Base-by-base conservation (phyloP, 2,888 invertebrate genomes). In the Cylindroiulus punctatus region DNA sequence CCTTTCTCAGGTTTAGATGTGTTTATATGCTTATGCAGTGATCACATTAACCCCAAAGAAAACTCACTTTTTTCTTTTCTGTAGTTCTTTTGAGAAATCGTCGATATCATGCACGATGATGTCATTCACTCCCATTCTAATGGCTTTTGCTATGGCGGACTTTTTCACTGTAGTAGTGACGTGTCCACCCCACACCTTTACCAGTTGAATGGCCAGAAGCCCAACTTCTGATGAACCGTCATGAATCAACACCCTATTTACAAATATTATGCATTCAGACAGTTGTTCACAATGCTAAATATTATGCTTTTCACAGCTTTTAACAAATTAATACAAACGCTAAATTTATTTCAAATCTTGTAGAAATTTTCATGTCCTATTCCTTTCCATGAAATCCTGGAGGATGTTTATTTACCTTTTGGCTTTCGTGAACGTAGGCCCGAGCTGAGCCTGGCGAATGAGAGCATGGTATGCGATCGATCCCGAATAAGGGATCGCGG, bases 401-500 rank as follows among this genome's bases (percentile, higher is more conserved):
- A 36, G 10, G 88, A 26, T 65, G 26, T 65, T 65, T 26, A 65
- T 26, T 26, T 84, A 93, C 93, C 92, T 92, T 91, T 93, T 93
- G 85, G 91, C 91, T 88, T 90, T 89, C 7, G 93, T 92, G 89
- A 92, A 92, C 86, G 91, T 91, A 87, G 91, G 91, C 88, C 91
- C 91, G 36, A 93, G 90, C 14, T 90, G 89, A 26, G 92, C 92
- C 88, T 91, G 90, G 88, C 91, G 90, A 32, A 91, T 90, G 22
- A 93, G 89, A 22, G 92, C 92, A 88, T 92, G 91, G 90, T 93
- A 92, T 2, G 93, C 93, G 84, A 93, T 89, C 87, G 93, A 92
- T 52, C 93, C 93, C 84, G 93, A 92, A 88, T 93, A 94, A 0
- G 94, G 93, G 87, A 94, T 90, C 88, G 93, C 92, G 40, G 93